Evolutionary conservation across 2,797 vertebrate species (phyloP).

Genomic region (Ctenopoma kingsleyae): DNA sequence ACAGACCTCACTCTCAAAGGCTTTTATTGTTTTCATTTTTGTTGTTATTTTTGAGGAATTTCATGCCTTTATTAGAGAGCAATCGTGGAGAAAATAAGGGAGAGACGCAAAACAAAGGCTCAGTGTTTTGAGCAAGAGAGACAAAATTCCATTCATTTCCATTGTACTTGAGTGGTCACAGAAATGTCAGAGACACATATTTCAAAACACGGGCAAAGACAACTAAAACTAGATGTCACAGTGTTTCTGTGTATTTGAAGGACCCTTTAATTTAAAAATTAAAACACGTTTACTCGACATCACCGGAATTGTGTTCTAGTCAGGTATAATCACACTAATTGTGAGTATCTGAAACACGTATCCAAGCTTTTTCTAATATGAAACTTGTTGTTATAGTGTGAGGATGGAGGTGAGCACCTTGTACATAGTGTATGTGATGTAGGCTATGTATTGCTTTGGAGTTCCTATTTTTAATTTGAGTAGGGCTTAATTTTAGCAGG

Average conservation of each 20-base stretch:
- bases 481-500: constrained; percentile 52
- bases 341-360: background rate
- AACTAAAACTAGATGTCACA: background rate
- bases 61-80: background rate
- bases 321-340: constrained; percentile 1
- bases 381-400: background rate
- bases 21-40: background rate
- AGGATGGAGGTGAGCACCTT: constrained; percentile 2
- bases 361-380: background rate
- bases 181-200: background rate
- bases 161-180: background rate
- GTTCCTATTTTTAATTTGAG: constrained; percentile 38
- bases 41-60: background rate
- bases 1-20: constrained; percentile 8
- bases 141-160: background rate
- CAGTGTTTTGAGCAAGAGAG: background rate
- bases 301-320: background rate
- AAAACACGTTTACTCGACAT: background rate
- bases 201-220: background rate
- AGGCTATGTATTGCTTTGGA: constrained; percentile 10
- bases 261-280: background rate
- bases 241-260: background rate
- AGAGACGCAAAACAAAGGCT: background rate
- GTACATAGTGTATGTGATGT: background rate
- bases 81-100: background rate